Base-by-base conservation (phyloP, 2,888 invertebrate genomes). In the Andrena fulva region DNA sequence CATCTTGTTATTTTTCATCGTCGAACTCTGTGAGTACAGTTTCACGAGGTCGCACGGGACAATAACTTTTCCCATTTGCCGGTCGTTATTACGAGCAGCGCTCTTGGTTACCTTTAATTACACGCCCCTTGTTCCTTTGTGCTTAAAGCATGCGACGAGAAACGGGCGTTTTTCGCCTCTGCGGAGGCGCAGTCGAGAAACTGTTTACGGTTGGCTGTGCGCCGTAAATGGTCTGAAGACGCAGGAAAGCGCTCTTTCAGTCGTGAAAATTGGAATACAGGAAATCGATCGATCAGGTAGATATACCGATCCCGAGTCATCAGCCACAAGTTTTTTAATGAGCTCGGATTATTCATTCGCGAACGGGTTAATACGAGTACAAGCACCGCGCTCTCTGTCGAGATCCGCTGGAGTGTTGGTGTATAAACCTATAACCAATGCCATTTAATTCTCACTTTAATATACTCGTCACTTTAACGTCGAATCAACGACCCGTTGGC, bases 171-270 rank as follows among this genome's bases (percentile, higher is more conserved):
- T 74, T 73, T 71, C 73, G 77, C 59, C 80, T 80, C 80, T 54
- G 29, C 31, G 20, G 20, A 20, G 20, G 20, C 29, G 77, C 64
- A 74, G 78, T 80, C 73, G 69, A 77, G 83, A 64, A 87, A 76
- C 64, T 69, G 80, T 88, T 89, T 72, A 89, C 84, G 82, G 62
- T 82, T 82, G 87, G 86, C 88, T 82, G 77, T 52, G 16, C 35
- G 66, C 20, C 59, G 80, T 87, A 84, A 87, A 89, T 74, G 87
- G 84, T 73, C 70, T 56, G 31, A 29, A 77, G 76, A 71, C 42
- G 69, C 62, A 54, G 67, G n/a, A n/a, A 68, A 60, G 42, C 42
- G 42, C 16, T 16, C 42, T 59, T 75, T 52, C 8, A 42, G 33
- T 27, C 35, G 48, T 54, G 84, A 81, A 78, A 85, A 85, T 88